A percentile compares a stretch with the other conserved stretches of the same genome.
phyloP scores from a whole-genome alignment of 2,113 vertebrate genomes.

The Lepisosteus osseus region DNA sequence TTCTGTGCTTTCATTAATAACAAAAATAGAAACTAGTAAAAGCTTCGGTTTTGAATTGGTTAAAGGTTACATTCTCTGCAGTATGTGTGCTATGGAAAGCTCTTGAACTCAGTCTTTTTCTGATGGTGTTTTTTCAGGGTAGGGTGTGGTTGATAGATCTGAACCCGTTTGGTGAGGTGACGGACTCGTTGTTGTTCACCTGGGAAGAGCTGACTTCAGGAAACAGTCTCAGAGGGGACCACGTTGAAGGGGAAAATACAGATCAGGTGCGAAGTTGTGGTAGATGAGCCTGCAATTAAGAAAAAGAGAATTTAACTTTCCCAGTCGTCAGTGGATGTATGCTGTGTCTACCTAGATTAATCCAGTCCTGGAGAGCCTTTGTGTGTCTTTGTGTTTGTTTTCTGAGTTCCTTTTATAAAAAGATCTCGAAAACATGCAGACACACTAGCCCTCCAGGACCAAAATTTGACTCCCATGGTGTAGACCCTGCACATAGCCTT shows the following conservation, averaged over 20 bases:
- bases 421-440: no score
- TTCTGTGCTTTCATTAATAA: neutral
- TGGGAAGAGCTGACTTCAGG: conserved; percentile 89
- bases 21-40: no score
- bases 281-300: neutral
- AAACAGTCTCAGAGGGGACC: conserved; percentile 61
- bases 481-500: no score
- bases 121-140: conserved; percentile 66
- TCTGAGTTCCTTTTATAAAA: no score
- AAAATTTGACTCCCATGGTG: no score
- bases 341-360: neutral
- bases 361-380: neutral
- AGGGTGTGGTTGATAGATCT: conserved; percentile 92
- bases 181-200: conserved; percentile 87
- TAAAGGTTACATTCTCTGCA: neutral
- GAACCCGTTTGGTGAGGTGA: conserved; percentile 94
- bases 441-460: no score
- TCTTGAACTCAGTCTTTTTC: neutral
- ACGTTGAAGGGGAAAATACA: conserved; percentile 57
- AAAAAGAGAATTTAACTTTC: neutral
- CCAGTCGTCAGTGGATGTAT: neutral
- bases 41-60: no score
- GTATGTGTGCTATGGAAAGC: neutral
- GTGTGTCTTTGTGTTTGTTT: neutral
- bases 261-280: conserved; percentile 60